These are phyloP conservation scores for Chesias legatella DNA, from an alignment of 2,888 invertebrate species.

Conservation along the genomic window DNA sequence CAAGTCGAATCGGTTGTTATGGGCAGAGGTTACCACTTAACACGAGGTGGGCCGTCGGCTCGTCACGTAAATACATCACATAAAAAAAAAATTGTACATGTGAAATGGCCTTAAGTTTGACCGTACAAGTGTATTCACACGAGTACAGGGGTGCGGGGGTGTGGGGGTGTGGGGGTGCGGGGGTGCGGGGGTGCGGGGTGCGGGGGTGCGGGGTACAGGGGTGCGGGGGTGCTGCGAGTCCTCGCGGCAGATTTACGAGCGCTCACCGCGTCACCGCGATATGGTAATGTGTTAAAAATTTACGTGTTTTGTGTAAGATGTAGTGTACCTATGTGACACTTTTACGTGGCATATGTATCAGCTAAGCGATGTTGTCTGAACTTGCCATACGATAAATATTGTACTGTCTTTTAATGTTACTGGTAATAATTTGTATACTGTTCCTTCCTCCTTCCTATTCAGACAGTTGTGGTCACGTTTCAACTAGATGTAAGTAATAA, in stretches of 20 bases:
- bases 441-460: too few species aligned
- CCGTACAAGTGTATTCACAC: background rate
- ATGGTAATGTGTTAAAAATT: conserved; percentile 22
- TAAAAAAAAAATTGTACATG: too few species aligned
- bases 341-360: conserved; percentile 3
- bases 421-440: too few species aligned
- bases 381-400: too few species aligned
- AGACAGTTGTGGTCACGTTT: too few species aligned
- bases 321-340: conserved; percentile 3
- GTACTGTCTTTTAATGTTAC: too few species aligned
- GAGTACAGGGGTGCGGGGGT: background rate
- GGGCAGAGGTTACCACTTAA: too few species aligned
- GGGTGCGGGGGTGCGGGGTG: background rate
- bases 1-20: too few species aligned
- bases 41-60: too few species aligned
- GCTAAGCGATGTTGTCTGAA: background rate
- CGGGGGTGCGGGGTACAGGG: background rate
- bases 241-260: conserved; percentile 21
- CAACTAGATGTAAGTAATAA: too few species aligned
- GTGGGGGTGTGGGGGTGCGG: background rate
- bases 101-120: too few species aligned
- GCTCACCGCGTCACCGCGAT: conserved; percentile 20
- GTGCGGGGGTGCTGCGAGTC: background rate
- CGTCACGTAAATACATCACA: too few species aligned
- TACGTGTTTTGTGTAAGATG: conserved; percentile 1